These are phyloP conservation scores for Drosophila monieri DNA, from an alignment of 2,888 invertebrate species.

Conservation along the genomic window DNA sequence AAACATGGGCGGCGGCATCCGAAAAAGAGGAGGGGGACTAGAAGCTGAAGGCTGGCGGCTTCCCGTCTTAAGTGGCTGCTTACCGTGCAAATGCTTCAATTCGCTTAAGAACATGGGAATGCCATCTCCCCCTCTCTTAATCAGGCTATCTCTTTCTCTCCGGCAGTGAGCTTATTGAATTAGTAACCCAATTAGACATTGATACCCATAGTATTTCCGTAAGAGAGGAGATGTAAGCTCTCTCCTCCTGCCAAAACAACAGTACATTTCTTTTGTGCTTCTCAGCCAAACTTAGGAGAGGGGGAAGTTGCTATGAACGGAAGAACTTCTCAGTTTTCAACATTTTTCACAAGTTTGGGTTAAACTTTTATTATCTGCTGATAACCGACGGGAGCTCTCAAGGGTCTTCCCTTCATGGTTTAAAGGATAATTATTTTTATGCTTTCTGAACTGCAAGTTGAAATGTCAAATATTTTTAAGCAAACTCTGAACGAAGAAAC, in stretches of 20 bases:
- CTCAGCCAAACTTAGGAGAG: neutral
- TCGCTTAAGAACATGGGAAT: conserved; percentile 54
- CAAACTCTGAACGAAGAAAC: no score
- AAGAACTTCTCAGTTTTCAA: no score
- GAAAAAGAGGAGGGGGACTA: neutral
- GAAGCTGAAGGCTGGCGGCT: neutral
- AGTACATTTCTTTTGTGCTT: neutral
- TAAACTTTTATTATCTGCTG: no score
- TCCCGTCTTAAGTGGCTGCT: conserved; percentile 43
- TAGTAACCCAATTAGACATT: conserved; percentile 1
- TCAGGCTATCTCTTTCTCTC: neutral
- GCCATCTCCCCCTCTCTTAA: neutral
- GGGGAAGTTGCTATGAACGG: neutral
- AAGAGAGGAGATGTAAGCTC: neutral
- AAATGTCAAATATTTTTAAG: no score
- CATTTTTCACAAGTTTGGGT: no score
- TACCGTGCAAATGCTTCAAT: conserved; percentile 61
- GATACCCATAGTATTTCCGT: neutral
- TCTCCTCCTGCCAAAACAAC: neutral
- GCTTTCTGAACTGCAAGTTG: no score
- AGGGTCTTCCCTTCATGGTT: no score
- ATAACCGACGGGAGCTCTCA: no score
- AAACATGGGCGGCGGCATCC: neutral
- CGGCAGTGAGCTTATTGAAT: neutral
- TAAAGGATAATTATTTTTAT: neutral